Conservation (phyloP, 2,113 vertebrate genomes). For the Lethenteron camtschaticum region DNA sequence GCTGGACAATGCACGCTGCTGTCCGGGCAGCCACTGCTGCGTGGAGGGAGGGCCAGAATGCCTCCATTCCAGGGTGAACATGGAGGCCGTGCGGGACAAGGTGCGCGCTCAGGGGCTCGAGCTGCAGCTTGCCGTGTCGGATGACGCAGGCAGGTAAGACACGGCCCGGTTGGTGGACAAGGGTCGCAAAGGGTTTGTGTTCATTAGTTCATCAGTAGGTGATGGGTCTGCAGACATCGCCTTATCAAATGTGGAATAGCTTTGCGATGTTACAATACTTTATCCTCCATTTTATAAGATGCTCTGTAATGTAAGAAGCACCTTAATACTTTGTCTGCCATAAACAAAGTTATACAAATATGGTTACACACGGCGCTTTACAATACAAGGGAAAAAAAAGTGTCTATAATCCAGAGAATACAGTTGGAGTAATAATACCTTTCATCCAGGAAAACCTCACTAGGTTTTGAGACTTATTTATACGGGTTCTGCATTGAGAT, state of each 20-base stretch:
- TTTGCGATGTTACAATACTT: background rate
- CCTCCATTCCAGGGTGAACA: conserved; percentile 1
- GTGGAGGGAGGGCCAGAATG: conserved; percentile 4
- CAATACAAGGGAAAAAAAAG: too few species aligned
- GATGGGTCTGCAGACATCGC: background rate
- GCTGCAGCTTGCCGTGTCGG: conserved; percentile 1
- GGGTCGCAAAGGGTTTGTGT: too few species aligned
- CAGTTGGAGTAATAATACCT: too few species aligned
- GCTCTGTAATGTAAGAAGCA: background rate
- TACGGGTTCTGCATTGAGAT: too few species aligned
- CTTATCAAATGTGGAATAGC: background rate
- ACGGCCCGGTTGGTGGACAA: background rate
- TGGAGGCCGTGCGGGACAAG: conserved; percentile 2
- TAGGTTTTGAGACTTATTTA: too few species aligned
- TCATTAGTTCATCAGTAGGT: too few species aligned
- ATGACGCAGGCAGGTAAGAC: conserved; percentile 2
- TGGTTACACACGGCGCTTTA: too few species aligned
- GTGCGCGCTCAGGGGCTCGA: conserved; percentile 2
- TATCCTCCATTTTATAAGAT: background rate
- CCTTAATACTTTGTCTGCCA: background rate
- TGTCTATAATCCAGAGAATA: too few species aligned
- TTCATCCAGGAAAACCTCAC: too few species aligned
- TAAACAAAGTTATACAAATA: background rate
- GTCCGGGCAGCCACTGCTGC: conserved; percentile 1
- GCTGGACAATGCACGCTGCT: background rate